Percentiles rank a stretch among this genome's conserved stretches.
phyloP scores from a whole-genome alignment of 2,888 invertebrate genomes.

The Xestobium rufovillosum region DNA sequence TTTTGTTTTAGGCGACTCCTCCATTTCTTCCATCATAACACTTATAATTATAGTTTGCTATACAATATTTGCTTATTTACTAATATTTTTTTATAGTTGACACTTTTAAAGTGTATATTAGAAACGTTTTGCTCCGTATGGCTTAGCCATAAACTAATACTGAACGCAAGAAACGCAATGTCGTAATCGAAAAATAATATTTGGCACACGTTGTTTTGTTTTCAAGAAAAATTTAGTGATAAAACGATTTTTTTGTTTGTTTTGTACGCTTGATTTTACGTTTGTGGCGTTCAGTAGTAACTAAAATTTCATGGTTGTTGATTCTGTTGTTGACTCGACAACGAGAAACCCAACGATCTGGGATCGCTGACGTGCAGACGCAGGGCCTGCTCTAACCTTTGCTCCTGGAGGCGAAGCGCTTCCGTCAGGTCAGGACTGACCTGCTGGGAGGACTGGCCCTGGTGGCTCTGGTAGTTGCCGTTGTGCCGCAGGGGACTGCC shows the following conservation, averaged over 20 bases:
- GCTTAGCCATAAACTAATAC: constrained; percentile 35
- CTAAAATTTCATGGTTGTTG: constrained; percentile 69
- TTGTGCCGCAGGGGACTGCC: constrained; percentile 41
- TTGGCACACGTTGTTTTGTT: constrained; percentile 6
- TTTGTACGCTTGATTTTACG: constrained; percentile 19
- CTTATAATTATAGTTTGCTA: constrained; percentile 19
- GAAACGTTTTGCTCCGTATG: constrained; percentile 33
- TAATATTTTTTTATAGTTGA: constrained; percentile 34
- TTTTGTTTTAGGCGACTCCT: not conserved
- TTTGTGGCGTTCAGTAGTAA: constrained; percentile 61
- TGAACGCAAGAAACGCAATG: constrained; percentile 29
- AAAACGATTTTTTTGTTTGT: constrained; percentile 21
- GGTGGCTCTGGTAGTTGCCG: constrained; percentile 40
- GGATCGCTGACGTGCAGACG: constrained; percentile 72
- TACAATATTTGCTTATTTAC: constrained; percentile 15
- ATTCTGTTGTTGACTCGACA: constrained; percentile 44
- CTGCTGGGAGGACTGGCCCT: constrained; percentile 43
- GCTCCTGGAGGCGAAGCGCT: constrained; percentile 62
- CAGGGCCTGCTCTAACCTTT: constrained; percentile 74
- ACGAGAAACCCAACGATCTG: constrained; percentile 68
- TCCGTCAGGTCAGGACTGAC: constrained; percentile 65
- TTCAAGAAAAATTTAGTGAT: not conserved
- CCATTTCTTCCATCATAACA: constrained; percentile 21
- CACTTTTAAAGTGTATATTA: constrained; percentile 40
- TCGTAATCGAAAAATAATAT: constrained; percentile 10